A percentile compares a stretch with the other conserved stretches of the same genome.
Evolutionary conservation across 2,113 vertebrate genomes (phyloP).

Genomic region (Toxostoma redivivum): DNA sequence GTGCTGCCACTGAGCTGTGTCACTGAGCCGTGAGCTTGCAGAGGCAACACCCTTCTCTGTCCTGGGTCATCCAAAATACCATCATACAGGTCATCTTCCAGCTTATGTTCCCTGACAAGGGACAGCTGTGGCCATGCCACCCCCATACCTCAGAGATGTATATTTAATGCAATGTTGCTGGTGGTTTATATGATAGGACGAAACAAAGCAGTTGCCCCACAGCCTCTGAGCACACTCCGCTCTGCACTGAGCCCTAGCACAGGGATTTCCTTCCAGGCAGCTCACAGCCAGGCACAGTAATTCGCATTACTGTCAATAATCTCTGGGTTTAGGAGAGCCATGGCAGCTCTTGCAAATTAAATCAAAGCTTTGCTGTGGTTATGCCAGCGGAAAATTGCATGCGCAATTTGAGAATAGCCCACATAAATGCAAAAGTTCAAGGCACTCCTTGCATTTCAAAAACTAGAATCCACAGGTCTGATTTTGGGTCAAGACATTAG

Average conservation of each 20-base stretch:
- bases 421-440: not conserved
- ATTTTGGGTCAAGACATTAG: not conserved
- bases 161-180: not conserved
- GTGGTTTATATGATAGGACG: not conserved
- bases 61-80: not conserved
- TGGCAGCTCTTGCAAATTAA: not conserved
- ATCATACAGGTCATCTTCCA: accelerated
- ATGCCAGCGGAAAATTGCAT: not conserved
- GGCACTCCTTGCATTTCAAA: not conserved
- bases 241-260: not conserved
- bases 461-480: not conserved
- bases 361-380: not conserved
- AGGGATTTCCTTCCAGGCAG: not conserved
- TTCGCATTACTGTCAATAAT: accelerated
- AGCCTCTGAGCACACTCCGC: accelerated
- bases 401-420: not conserved
- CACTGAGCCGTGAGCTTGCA: not conserved
- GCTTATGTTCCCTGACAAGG: not conserved
- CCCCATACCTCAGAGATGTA: no score
- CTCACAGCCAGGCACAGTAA: not conserved
- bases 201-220: not conserved
- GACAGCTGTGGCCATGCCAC: accelerated
- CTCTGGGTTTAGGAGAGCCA: not conserved
- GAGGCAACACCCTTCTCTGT: accelerated
- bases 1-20: not conserved